Percentiles rank a stretch among this genome's conserved stretches.
Evolutionary conservation across 2,888 invertebrate species (phyloP).

Genomic region (Tillus elongatus): DNA sequence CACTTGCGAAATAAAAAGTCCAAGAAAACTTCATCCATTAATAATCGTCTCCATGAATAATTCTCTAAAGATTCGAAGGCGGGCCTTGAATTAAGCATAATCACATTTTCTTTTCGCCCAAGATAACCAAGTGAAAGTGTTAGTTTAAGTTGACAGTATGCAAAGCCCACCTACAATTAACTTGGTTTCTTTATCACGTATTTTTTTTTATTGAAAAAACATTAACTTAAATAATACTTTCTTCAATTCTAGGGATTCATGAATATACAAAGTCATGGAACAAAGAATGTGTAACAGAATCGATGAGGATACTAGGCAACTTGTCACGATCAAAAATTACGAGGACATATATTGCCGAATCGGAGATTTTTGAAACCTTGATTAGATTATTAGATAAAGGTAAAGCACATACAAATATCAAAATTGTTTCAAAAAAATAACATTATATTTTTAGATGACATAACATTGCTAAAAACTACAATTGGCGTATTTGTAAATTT

Average conservation of each 20-base stretch:
- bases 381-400: constrained; percentile 52
- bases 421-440: constrained; percentile 3
- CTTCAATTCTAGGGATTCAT: constrained; percentile 37
- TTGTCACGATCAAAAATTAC: constrained; percentile 61
- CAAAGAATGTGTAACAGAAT: constrained; percentile 55
- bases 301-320: constrained; percentile 74
- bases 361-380: constrained; percentile 54
- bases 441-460: constrained; percentile 45
- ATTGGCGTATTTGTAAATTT: constrained; percentile 79
- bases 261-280: constrained; percentile 40
- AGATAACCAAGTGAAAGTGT: no score
- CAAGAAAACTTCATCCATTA: no score
- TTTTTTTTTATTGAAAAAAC: no score
- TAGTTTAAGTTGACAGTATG: no score
- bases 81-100: no score
- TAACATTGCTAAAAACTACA: constrained; percentile 63
- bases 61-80: no score
- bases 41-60: no score
- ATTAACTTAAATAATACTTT: constrained; percentile 5
- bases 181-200: no score
- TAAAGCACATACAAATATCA: constrained; percentile 23
- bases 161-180: no score
- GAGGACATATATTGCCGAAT: constrained; percentile 55
- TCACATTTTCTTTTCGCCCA: no score
- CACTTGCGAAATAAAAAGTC: no score